A percentile compares a stretch with the other conserved stretches of the same genome.
Conservation (phyloP, 2,113 vertebrate species). For the sheep (Ovis aries) region ARS-UI_Ramb_v3.0 NC_056059.1:62459501-62460000, state of each 20-base stretch:
- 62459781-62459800: neutral
- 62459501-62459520: neutral
- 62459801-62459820: neutral
- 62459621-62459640: neutral
- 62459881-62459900: neutral
- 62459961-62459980: neutral
- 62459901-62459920: neutral
- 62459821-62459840: neutral
- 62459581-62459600: neutral
- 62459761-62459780: neutral
- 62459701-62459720: neutral
- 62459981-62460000: rapidly evolving
- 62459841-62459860: neutral
- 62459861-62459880: neutral
- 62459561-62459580: neutral
- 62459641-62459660: neutral
- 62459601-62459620: neutral
- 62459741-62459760: neutral
- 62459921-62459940: neutral
- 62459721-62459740: neutral
- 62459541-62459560: neutral
- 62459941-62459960: neutral
- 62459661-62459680: neutral
- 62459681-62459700: neutral
- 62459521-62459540: neutral